These are phyloP conservation scores for Odobenus rosmarus DNA, from an alignment of 2,113 vertebrate species.

Conservation along the genomic window DNA sequence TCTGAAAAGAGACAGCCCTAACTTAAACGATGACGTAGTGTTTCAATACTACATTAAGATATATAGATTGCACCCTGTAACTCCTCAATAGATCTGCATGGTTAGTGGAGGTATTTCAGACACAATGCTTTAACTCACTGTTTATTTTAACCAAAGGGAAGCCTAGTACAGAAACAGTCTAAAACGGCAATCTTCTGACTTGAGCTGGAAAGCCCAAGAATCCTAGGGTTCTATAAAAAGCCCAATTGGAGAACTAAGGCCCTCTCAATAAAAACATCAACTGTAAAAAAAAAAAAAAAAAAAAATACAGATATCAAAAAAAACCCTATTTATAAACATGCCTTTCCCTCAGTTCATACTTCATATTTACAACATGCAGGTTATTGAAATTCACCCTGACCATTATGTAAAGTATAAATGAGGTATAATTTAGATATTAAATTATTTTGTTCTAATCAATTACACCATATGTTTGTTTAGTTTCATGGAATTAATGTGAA, in stretches of 20 bases:
- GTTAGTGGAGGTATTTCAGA: neutral
- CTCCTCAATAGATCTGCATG: neutral
- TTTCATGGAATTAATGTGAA: constrained; percentile 9
- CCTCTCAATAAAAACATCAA: neutral
- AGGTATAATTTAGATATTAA: neutral
- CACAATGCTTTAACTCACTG: neutral
- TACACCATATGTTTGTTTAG: neutral
- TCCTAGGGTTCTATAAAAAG: neutral
- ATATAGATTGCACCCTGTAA: neutral
- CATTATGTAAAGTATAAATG: neutral
- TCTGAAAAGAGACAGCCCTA: neutral
- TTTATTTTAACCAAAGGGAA: constrained; percentile 28
- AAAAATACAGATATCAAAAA: neutral
- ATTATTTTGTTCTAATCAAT: constrained; percentile 30
- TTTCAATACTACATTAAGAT: neutral
- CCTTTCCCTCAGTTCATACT: constrained; percentile 7
- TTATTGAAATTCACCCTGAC: neutral
- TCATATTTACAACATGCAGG: neutral
- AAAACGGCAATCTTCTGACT: neutral
- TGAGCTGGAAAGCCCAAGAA: neutral
- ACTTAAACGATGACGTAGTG: neutral
- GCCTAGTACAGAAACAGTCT: neutral
- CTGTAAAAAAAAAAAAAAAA: neutral
- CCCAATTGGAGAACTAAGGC: neutral
- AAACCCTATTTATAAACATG: neutral